phyloP scores from a whole-genome alignment of 2,797 vertebrate genomes.

The Acropternis orthonyx region DNA sequence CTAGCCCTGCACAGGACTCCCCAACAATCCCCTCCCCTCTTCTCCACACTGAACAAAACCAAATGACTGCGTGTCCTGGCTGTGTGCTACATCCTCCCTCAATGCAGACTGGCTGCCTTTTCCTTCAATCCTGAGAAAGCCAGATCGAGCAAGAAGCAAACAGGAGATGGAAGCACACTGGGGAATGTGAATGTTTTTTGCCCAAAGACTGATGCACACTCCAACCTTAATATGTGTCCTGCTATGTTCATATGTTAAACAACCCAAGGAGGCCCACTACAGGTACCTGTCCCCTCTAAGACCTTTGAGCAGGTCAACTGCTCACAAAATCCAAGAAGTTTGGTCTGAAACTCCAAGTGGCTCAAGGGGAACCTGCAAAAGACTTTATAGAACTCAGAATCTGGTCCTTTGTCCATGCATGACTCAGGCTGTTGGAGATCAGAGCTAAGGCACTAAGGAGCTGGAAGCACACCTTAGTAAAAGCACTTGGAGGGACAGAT shows the following conservation, averaged over 20 bases:
- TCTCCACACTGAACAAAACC: neutral
- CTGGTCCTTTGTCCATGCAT: neutral
- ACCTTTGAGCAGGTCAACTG: neutral
- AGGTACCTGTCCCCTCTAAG: neutral
- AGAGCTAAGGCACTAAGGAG: neutral
- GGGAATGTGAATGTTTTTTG: neutral
- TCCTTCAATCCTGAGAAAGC: neutral
- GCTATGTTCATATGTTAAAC: neutral
- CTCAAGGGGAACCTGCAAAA: neutral
- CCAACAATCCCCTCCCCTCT: neutral
- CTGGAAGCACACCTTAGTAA: neutral
- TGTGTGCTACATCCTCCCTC: neutral
- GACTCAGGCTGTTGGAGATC: neutral
- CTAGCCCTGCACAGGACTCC: neutral
- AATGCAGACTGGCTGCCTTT: no score
- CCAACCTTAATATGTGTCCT: neutral
- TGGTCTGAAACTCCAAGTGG: neutral
- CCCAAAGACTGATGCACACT: neutral
- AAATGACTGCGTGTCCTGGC: neutral
- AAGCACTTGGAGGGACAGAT: neutral
- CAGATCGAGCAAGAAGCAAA: neutral
- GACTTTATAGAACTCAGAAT: neutral
- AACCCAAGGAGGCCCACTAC: neutral
- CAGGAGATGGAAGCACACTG: neutral
- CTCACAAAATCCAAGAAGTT: neutral